Base-by-base conservation (phyloP, 2,113 vertebrate species). In the Zosterops pallidus region DNA sequence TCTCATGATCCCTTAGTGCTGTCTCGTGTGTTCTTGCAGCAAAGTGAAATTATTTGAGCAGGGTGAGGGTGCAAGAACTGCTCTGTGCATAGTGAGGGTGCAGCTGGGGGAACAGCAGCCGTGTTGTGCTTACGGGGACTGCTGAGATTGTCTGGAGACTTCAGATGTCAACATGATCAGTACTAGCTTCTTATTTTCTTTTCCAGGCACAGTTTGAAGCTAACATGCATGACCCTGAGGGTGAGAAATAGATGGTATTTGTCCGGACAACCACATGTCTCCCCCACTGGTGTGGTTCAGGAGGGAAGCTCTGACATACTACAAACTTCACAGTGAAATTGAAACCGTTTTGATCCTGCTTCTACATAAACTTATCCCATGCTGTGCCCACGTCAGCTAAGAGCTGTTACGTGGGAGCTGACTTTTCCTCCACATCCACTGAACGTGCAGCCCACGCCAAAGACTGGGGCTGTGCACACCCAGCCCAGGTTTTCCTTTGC, bases 361-460 rank as follows among this genome's bases (percentile, higher is more conserved):
- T 78, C 68, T 26, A 4, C 17, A 8, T 29, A n/a, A 80, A 49
- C 25, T 42, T 46, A 22, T 21, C 33, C 9, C 9, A 0, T 26
- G 69, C 39, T 70, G 29, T 46, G 57, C 50, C 37, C 24, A 12
- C 52, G 24, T 64, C 74, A 87, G 49, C 59, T 49, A 5, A 65
- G 55, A 79, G 59, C 39, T 88, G 21, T 72, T 70, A 12, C 2
- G 1, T 0, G 2, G 14, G 6, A 68, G 35, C 53, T 64, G 44
- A 26, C 56, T 78, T 88, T 75, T 78, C 35, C 31, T 76, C 79
- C 44, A 3, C 28, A 7, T 25, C n/a, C 37, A 24, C 22, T 44
- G 62, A 53, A 74, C 0, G 0, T 12, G 7, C 39, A 70, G 7
- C 41, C 55, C 23, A 12, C 0, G 7, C 55, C 2, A 7, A 57